A percentile compares a stretch with the other conserved stretches of the same genome.
phyloP scores from a whole-genome alignment of 2,797 vertebrate genomes.

The Bradypodion ventrale region DNA sequence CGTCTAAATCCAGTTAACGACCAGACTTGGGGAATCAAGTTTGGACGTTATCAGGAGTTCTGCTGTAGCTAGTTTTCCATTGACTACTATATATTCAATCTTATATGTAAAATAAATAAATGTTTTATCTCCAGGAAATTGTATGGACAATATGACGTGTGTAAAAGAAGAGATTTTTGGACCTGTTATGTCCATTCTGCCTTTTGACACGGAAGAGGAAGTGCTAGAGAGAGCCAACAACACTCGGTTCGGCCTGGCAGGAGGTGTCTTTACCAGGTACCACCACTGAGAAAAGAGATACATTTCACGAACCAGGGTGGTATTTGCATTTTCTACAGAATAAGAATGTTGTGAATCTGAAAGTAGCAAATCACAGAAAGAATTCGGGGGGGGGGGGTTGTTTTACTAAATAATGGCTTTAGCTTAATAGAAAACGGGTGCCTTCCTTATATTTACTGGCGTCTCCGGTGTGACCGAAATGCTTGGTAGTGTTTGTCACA shows the following conservation, averaged over 20 bases:
- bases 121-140: constrained; percentile 80
- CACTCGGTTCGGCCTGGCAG: constrained; percentile 89
- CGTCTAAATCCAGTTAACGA: too few species aligned
- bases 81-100: not conserved
- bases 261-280: constrained; percentile 96
- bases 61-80: not conserved
- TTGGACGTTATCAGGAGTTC: too few species aligned
- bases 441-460: not conserved
- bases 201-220: constrained; percentile 93
- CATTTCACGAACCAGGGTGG: accelerated
- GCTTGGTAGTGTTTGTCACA: not conserved
- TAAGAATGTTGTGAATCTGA: not conserved
- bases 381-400: not conserved
- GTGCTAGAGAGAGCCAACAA: constrained; percentile 89
- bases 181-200: constrained; percentile 93
- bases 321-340: not conserved
- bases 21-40: too few species aligned
- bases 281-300: not conserved
- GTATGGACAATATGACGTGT: constrained; percentile 92
- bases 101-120: not conserved
- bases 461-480: not conserved
- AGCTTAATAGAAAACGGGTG: not conserved
- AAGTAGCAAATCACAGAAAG: not conserved
- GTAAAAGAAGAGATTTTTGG: constrained; percentile 98
- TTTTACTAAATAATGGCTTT: not conserved